Evolutionary conservation across 2,797 vertebrate genomes (phyloP).

Genomic region (Pseudopleuronectes americanus): DNA sequence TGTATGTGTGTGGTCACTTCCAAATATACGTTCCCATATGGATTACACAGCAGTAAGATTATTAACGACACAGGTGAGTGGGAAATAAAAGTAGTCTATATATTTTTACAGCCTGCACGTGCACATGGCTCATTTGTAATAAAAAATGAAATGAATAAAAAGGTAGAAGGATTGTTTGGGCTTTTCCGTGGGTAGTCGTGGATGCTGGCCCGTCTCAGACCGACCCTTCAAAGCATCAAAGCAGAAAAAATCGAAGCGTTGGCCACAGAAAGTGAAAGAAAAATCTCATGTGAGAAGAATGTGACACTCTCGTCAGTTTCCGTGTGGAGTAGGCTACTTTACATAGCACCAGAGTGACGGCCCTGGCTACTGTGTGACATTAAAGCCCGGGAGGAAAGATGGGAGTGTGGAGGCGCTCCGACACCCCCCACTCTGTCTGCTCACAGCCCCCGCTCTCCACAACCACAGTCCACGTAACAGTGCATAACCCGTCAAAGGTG

Average conservation of each 20-base stretch:
- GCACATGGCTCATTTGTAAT: conserved; percentile 38
- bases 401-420: conserved; percentile 14
- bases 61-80: conserved; percentile 72
- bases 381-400: conserved; percentile 36
- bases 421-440: background rate
- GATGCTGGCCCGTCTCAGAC: background rate
- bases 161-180: background rate
- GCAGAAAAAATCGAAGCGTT: conserved; percentile 50
- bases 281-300: conserved; percentile 55
- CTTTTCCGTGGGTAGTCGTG: background rate
- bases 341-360: conserved; percentile 51
- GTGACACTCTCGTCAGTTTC: conserved; percentile 59
- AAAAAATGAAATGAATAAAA: conserved; percentile 4
- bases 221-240: background rate
- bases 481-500: conserved; percentile 35
- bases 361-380: conserved; percentile 46
- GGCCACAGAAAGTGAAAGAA: conserved; percentile 47
- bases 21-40: conserved; percentile 73
- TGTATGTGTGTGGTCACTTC: conserved; percentile 73
- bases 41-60: conserved; percentile 68
- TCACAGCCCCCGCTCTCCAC: conserved; percentile 1
- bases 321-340: conserved; percentile 52
- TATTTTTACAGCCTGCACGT: conserved; percentile 50
- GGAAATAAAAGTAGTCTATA: conserved; percentile 48
- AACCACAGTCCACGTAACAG: background rate